A percentile compares a stretch with the other conserved stretches of the same genome.
Conservation (phyloP, 1,140 invertebrate genomes). For the Proctacanthus coquilletti region DNA sequence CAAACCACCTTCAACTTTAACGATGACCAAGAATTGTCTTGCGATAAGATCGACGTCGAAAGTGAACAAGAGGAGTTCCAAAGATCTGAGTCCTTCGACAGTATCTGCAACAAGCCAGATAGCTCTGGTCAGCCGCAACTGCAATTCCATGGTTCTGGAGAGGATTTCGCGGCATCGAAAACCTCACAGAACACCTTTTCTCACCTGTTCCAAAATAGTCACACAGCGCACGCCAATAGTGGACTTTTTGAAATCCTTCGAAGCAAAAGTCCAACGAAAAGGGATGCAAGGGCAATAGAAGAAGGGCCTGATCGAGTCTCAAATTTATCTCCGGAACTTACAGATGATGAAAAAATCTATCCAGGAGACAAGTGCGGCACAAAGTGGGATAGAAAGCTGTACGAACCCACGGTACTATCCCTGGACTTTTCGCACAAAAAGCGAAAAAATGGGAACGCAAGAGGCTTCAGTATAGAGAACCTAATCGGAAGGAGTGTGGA, state of each 20-base stretch:
- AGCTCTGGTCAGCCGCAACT: constrained; percentile 8
- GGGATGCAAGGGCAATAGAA: too few relatives aligned
- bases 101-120: constrained; percentile 20
- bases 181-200: constrained; percentile 12
- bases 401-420: constrained; percentile 10
- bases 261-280: too few relatives aligned
- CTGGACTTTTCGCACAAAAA: constrained; percentile 13
- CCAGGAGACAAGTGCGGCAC: neutral
- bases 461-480: constrained; percentile 29
- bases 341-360: neutral
- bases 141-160: neutral
- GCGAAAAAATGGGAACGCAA: constrained; percentile 17
- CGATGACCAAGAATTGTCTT: constrained; percentile 17
- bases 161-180: constrained; percentile 7
- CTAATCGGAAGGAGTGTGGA: constrained; percentile 16
- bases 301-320: neutral
- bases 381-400: constrained; percentile 2
- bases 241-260: constrained; percentile 1
- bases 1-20: neutral
- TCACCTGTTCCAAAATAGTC: constrained; percentile 15
- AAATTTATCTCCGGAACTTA: neutral
- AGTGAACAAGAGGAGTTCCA: constrained; percentile 18
- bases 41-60: constrained; percentile 28
- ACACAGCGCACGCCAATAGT: neutral
- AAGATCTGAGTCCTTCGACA: constrained; percentile 24